These are phyloP conservation scores for Acromyrmex charruanus DNA, from an alignment of 1,140 invertebrate genomes.

Conservation along the genomic window DNA sequence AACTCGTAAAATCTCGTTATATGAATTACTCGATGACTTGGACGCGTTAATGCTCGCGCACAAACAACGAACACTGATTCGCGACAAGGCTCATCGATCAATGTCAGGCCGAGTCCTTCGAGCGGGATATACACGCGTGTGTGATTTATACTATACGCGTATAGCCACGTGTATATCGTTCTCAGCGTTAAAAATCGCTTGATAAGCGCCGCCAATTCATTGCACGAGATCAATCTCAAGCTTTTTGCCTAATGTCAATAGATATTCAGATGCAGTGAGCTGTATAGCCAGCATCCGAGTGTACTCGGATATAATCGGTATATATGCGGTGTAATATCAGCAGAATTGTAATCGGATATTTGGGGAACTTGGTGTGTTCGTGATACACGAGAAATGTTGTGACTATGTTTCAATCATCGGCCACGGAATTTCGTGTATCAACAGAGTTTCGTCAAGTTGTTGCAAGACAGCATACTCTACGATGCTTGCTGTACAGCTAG, in stretches of 20 bases:
- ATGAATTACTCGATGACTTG: conserved; percentile 62
- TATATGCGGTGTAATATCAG: neutral
- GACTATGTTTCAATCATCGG: conserved; percentile 13
- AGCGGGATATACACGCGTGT: conserved; percentile 16
- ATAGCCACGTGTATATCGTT: neutral
- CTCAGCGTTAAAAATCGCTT: conserved; percentile 18
- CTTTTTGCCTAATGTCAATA: conserved; percentile 9
- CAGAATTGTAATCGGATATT: conserved; percentile 17
- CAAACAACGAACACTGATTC: conserved; percentile 35
- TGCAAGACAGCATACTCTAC: neutral
- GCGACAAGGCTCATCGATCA: conserved; percentile 67
- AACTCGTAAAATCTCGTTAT: conserved; percentile 65
- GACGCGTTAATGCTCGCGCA: conserved; percentile 63
- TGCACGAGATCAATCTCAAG: conserved; percentile 27
- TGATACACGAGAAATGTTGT: neutral
- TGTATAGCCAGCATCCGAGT: neutral
- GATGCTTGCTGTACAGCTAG: neutral
- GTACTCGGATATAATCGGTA: neutral
- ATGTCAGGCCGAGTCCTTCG: conserved; percentile 60
- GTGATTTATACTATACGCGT: conserved; percentile 63
- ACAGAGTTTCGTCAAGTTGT: conserved; percentile 1
- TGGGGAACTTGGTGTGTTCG: neutral
- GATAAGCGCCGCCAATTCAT: conserved; percentile 36
- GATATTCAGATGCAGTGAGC: neutral
- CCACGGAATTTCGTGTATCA: neutral